These are phyloP conservation scores for Astatotilapia flaviijosephi DNA, from an alignment of 2,113 vertebrate genomes.

Conservation along the genomic window DNA sequence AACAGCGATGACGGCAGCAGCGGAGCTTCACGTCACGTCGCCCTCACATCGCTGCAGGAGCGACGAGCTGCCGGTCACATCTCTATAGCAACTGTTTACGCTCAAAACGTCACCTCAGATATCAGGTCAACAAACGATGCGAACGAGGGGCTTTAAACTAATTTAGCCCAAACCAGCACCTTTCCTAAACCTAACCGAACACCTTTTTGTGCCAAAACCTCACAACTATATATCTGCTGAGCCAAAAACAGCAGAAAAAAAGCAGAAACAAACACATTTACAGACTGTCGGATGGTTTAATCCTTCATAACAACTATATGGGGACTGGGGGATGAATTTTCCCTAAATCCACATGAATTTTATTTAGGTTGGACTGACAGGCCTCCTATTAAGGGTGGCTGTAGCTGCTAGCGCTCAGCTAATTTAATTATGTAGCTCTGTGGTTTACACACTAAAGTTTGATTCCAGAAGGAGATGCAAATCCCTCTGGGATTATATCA, in stretches of 20 bases:
- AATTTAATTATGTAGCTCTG: neutral
- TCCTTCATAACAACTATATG: neutral
- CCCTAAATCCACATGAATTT: neutral
- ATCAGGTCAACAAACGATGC: neutral
- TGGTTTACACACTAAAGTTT: neutral
- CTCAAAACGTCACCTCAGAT: neutral
- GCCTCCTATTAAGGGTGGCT: rapidly evolving
- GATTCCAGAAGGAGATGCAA: rapidly evolving
- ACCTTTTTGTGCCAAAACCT: rapidly evolving
- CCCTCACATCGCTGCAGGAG: neutral
- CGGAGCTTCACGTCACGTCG: neutral
- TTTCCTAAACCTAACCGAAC: neutral
- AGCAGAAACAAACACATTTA: neutral
- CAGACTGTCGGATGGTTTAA: neutral
- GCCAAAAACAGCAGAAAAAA: neutral
- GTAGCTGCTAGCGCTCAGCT: neutral
- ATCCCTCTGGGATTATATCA: neutral
- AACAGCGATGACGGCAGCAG: neutral
- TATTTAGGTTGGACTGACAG: neutral
- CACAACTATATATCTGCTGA: rapidly evolving
- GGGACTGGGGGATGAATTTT: rapidly evolving
- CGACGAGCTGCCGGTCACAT: neutral
- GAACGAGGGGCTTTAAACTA: rapidly evolving
- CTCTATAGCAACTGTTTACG: neutral
- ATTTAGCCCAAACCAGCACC: neutral